Base-by-base conservation (phyloP, 2,797 vertebrate species). In the Poecilia wingei region DNA sequence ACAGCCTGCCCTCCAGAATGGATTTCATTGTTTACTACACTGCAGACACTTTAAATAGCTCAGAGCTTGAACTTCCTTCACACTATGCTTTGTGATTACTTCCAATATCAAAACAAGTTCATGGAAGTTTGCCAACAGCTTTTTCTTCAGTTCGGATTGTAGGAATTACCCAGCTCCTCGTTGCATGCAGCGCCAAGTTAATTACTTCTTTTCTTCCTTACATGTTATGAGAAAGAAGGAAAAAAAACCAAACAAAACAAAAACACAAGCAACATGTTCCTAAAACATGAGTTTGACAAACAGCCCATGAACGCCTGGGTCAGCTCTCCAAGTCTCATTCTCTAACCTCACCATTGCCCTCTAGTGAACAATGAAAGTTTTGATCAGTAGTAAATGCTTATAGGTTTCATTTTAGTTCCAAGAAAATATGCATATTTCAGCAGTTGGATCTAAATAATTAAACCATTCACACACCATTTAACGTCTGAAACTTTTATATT, bases 11-110 rank as follows among this genome's bases (percentile, higher is more conserved):
- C 64, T 77, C 22, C 68, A 76, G 82, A 89, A 86, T 78, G 81
- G 84, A 86, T 82, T 53, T 80, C 79, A 91, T 93, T 94, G 93
- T 93, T 92, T 82, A 81, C 81, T 43, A 39, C 22, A 22, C 55
- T 74, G 51, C 76, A 82, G 81, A 82, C 61, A 25, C 86, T 88
- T 88, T 91, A 88, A 88, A 91, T 88, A 89, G 88, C 79, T 28
- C 46, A 51, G 18, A 5, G 75, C 76, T 75, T 61, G 59, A 71
- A 89, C 90, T 93, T 93, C 91, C 90, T 91, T 61, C 81, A 82
- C 79, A 79, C 89, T 87, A 84, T 90, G 49, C 72, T 84, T 82
- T 86, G 81, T 84, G 88, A 91, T 88, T 88, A 78, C 80, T 73
- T 79, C 73, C 16, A 22, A 84, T 73, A 79, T 64, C 45, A 82